Evolutionary conservation across 2,888 invertebrate species (phyloP).

Genomic region (Euclidia mi): DNA sequence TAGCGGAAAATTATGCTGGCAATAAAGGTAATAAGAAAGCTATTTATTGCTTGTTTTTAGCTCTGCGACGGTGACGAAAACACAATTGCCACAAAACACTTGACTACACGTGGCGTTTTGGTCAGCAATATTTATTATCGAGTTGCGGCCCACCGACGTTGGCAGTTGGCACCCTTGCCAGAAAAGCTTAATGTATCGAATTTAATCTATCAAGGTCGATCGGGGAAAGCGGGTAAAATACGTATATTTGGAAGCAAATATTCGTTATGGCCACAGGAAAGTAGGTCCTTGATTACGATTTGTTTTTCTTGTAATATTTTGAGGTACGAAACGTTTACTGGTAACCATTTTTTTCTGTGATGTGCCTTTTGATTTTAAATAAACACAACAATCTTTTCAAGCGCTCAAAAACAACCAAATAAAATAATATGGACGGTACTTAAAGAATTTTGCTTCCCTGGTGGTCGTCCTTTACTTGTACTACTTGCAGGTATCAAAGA

Average conservation of each 20-base stretch:
- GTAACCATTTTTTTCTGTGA: background rate
- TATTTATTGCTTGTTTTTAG: constrained; percentile 49
- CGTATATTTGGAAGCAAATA: constrained; percentile 16
- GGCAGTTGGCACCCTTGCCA: constrained; percentile 56
- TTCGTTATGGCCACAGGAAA: background rate
- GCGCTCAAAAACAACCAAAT: too few species aligned
- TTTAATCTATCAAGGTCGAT: constrained; percentile 47
- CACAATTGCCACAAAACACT: constrained; percentile 35
- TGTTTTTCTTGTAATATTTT: background rate
- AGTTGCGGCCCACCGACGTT: constrained; percentile 51
- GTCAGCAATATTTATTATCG: constrained; percentile 53
- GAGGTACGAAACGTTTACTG: background rate
- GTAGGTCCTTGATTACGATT: constrained; percentile 5
- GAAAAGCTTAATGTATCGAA: constrained; percentile 43
- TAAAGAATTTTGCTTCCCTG: too few species aligned
- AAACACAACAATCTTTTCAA: too few species aligned
- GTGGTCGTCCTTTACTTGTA: too few species aligned
- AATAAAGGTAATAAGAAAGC: constrained; percentile 66
- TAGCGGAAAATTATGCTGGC: constrained; percentile 62
- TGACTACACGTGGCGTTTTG: constrained; percentile 42
- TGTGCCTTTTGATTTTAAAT: too few species aligned
- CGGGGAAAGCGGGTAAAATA: constrained; percentile 17
- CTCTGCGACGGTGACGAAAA: constrained; percentile 37
- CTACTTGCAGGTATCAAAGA: too few species aligned
- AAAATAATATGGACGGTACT: too few species aligned